A percentile compares a stretch with the other conserved stretches of the same genome.
Evolutionary conservation across 1,140 invertebrate genomes (phyloP).

Genomic region (Agrypnia vestita): DNA sequence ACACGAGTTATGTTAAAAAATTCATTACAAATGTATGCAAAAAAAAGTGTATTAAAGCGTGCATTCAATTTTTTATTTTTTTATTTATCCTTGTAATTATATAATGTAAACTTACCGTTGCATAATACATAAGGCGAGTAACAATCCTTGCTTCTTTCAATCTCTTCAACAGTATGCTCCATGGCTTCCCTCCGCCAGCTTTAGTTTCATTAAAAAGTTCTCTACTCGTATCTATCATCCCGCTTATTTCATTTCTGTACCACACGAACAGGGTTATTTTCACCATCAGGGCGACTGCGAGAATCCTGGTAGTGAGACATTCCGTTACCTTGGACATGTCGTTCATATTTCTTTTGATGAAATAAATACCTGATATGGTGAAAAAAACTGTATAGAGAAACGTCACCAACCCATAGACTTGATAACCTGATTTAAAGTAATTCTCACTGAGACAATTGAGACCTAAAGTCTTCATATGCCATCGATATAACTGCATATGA

Average conservation of each 20-base stretch:
- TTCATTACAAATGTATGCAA: too few species aligned
- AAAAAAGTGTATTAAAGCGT: too few species aligned
- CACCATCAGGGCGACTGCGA: conserved; percentile 2
- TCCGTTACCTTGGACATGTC: too few species aligned
- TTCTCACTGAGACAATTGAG: not conserved
- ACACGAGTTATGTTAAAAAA: too few species aligned
- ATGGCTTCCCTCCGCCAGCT: conserved; percentile 2
- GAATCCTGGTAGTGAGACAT: conserved; percentile 18
- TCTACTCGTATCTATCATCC: not conserved
- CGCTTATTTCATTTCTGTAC: not conserved
- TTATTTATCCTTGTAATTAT: too few species aligned
- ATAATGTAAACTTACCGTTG: not conserved
- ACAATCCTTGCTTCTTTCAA: conserved; percentile 26
- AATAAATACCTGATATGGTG: too few species aligned
- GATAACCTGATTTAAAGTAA: not conserved
- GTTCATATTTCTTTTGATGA: too few species aligned
- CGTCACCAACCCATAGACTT: not conserved
- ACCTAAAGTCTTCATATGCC: not conserved
- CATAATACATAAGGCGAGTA: not conserved
- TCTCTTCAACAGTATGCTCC: conserved; percentile 26
- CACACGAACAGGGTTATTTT: not conserved
- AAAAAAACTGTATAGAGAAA: not conserved
- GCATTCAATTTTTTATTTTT: too few species aligned
- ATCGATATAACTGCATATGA: conserved; percentile 7
- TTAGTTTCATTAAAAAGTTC: conserved; percentile 7